A percentile compares a stretch with the other conserved stretches of the same genome.
Evolutionary conservation across 2,797 vertebrate genomes (phyloP).

Genomic region (Schizopygopsis pylzovi): DNA sequence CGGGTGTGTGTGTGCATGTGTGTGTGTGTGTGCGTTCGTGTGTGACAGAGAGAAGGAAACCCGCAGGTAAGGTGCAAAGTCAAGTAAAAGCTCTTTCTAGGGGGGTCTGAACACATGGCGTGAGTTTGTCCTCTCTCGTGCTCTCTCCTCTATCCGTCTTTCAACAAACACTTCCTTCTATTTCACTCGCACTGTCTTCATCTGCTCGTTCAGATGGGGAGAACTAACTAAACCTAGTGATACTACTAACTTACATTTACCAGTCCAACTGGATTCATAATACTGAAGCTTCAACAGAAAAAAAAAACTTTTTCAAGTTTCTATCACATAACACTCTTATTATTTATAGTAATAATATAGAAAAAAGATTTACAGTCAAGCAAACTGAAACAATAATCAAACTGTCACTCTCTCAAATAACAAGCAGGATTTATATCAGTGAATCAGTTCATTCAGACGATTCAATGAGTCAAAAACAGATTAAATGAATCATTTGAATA

Average conservation of each 20-base stretch:
- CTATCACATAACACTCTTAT: not conserved
- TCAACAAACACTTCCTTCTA: conserved; percentile 44
- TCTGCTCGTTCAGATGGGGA: not conserved
- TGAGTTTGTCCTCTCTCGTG: conserved; percentile 73
- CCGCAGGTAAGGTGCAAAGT: conserved; percentile 24
- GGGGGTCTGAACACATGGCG: conserved; percentile 63
- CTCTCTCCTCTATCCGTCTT: conserved; percentile 63
- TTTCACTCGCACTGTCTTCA: not conserved
- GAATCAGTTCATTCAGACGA: not conserved
- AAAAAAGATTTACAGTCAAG: not conserved
- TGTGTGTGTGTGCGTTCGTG: no score
- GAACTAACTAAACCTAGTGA: not conserved
- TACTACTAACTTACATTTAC: not conserved
- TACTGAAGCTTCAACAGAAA: not conserved
- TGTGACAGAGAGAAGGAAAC: not conserved
- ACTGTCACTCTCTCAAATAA: not conserved
- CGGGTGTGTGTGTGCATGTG: no score
- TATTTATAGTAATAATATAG: not conserved
- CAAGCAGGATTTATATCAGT: not conserved
- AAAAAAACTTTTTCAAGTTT: not conserved
- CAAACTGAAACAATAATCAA: no score
- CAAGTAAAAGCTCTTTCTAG: conserved; percentile 33
- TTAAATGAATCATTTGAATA: not conserved
- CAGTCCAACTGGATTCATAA: not conserved
- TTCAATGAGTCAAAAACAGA: not conserved